Conservation (phyloP, 1,140 invertebrate genomes). For the Lethrus apterus region DNA sequence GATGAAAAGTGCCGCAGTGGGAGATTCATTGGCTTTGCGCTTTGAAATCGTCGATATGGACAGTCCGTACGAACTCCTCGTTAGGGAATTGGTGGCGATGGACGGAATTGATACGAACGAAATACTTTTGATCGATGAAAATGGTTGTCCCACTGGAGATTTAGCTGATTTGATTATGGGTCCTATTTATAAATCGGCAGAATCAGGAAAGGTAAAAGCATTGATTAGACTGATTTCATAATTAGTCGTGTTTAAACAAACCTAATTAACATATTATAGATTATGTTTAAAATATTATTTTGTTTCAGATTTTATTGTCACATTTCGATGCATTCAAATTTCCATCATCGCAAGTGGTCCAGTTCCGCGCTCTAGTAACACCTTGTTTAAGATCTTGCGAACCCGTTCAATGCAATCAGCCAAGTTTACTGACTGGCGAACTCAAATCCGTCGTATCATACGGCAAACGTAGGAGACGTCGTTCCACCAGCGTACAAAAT, state of each 20-base stretch:
- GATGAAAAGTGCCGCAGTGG: slow-evolving; percentile 76
- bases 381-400: slow-evolving; percentile 89
- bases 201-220: slow-evolving; percentile 63
- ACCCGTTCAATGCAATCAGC: slow-evolving; percentile 78
- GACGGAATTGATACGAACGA: slow-evolving; percentile 87
- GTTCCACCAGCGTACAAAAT: slow-evolving; percentile 45
- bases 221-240: not conserved
- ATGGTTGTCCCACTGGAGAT: slow-evolving; percentile 86
- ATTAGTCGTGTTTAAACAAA: not conserved
- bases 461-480: slow-evolving; percentile 62
- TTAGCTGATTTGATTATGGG: slow-evolving; percentile 91
- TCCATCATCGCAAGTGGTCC: slow-evolving; percentile 87
- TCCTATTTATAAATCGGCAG: slow-evolving; percentile 71
- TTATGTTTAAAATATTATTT: not conserved
- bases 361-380: slow-evolving; percentile 88
- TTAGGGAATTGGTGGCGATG: slow-evolving; percentile 87
- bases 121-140: slow-evolving; percentile 85
- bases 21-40: slow-evolving; percentile 80
- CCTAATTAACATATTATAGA: not conserved
- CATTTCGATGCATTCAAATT: slow-evolving; percentile 96
- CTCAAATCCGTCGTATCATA: slow-evolving; percentile 72
- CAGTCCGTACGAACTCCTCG: slow-evolving; percentile 92
- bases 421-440: slow-evolving; percentile 70
- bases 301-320: slow-evolving; percentile 70
- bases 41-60: slow-evolving; percentile 88